phyloP scores from a whole-genome alignment of 2,113 vertebrate species.

The Xiphorhynchus elegans region DNA sequence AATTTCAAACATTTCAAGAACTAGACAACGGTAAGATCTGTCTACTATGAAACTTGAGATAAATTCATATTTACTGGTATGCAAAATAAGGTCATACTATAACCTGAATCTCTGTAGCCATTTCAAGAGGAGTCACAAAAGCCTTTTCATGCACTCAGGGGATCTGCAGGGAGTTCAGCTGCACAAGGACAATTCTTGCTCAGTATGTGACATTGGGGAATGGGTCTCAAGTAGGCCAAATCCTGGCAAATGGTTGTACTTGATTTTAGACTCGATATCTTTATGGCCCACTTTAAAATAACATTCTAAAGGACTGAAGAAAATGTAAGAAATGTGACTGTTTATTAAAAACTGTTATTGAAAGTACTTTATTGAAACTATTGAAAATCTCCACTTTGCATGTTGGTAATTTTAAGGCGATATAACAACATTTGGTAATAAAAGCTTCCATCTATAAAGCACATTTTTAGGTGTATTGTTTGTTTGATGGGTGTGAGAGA shows the following conservation, averaged over 20 bases:
- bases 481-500: neutral
- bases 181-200: neutral
- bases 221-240: neutral
- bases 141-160: neutral
- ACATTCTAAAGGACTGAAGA: neutral
- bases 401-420: neutral
- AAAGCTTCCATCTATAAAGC: neutral
- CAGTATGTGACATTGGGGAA: neutral
- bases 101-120: neutral
- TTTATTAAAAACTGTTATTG: neutral
- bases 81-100: neutral
- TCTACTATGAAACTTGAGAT: neutral
- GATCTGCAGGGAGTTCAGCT: neutral
- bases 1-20: conserved; percentile 24
- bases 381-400: neutral
- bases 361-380: neutral
- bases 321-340: neutral
- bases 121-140: neutral
- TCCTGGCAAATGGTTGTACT: neutral
- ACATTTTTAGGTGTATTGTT: neutral
- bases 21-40: neutral
- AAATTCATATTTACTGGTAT: neutral
- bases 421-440: neutral
- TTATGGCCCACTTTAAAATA: neutral
- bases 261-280: neutral